A percentile compares a stretch with the other conserved stretches of the same genome.
phyloP scores from a whole-genome alignment of 2,797 vertebrate species.

The Leucoraja ocellata region DNA sequence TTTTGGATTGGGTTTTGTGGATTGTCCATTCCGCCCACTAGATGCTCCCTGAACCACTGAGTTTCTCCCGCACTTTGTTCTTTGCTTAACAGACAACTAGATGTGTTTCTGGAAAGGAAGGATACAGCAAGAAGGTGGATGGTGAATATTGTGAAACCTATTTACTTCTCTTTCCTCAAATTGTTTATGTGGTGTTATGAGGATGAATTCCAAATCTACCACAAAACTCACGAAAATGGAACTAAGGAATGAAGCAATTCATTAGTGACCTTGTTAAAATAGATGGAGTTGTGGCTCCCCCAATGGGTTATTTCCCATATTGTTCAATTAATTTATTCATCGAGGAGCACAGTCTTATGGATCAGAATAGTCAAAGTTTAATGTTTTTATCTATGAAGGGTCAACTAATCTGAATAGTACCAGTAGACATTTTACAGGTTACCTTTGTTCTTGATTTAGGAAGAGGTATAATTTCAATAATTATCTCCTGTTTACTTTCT shows the following conservation, averaged over 20 bases:
- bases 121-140: neutral
- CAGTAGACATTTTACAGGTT: neutral
- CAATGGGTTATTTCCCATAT: slow-evolving; percentile 1
- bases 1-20: no score
- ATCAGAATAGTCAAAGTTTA: neutral
- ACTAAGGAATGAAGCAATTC: neutral
- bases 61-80: no score
- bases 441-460: neutral
- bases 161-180: neutral
- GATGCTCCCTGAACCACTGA: no score
- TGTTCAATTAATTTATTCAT: neutral
- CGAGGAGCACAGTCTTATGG: no score
- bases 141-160: neutral
- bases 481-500: neutral
- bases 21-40: no score
- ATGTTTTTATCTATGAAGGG: no score
- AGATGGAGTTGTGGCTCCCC: slow-evolving; percentile 30
- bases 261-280: neutral
- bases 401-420: neutral
- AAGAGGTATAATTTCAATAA: neutral
- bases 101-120: neutral
- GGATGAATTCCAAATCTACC: neutral
- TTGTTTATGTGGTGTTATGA: neutral
- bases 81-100: neutral
- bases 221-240: neutral